phyloP scores from a whole-genome alignment of 2,888 invertebrate species.

The Ecliptopera silaceata region DNA sequence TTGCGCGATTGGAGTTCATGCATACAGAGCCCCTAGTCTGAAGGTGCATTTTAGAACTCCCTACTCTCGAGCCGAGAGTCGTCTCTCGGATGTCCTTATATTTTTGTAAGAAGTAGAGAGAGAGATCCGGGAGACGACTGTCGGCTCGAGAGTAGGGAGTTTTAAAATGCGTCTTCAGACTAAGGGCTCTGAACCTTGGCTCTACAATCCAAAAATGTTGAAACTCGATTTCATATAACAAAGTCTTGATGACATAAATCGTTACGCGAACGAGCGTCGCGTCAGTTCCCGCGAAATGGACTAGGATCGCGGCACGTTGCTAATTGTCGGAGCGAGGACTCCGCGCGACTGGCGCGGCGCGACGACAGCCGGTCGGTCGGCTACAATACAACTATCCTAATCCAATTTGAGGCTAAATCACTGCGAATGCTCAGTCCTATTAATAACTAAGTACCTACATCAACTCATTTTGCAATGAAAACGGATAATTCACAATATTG shows the following conservation, averaged over 20 bases:
- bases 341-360: constrained; percentile 23
- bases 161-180: too few relatives aligned
- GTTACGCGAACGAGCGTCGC: not conserved
- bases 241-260: not conserved
- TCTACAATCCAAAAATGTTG: not conserved
- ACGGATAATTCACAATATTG: not conserved
- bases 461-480: not conserved
- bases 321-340: constrained; percentile 4
- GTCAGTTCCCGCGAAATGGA: constrained; percentile 16
- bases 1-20: not conserved
- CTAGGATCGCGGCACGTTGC: constrained; percentile 8
- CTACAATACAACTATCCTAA: constrained; percentile 28
- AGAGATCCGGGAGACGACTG: too few relatives aligned
- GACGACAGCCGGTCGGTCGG: constrained; percentile 8
- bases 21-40: not conserved
- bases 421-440: constrained; percentile 21
- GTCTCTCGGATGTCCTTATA: too few relatives aligned
- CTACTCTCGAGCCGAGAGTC: too few relatives aligned
- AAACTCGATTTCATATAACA: not conserved
- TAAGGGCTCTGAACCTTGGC: constrained; percentile 1
- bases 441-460: constrained; percentile 11
- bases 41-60: too few relatives aligned
- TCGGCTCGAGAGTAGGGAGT: too few relatives aligned
- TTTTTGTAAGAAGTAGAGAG: too few relatives aligned
- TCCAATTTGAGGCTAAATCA: constrained; percentile 30